Evolutionary conservation across 2,888 invertebrate genomes (phyloP).

Genomic region (Cactoblastis cactorum): DNA sequence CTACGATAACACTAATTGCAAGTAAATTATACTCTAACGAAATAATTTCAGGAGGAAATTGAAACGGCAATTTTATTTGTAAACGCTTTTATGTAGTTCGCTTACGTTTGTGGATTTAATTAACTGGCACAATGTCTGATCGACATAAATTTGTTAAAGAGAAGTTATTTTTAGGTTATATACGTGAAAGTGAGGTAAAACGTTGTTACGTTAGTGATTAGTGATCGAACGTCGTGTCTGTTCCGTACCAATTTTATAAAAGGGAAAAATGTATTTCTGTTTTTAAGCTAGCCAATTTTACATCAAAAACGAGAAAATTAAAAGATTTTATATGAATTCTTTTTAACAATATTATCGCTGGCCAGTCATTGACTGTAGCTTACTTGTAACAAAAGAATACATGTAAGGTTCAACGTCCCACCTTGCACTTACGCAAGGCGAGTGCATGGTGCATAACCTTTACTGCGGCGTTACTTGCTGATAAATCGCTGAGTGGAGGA

Average conservation of each 20-base stretch:
- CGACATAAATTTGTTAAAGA: neutral
- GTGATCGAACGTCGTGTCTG: no score
- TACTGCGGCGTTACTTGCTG: neutral
- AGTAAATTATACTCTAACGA: conserved; percentile 47
- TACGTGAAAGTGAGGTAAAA: neutral
- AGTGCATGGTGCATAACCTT: conserved; percentile 23
- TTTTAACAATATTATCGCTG: conserved; percentile 17
- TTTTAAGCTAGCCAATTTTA: no score
- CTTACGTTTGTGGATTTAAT: conserved; percentile 16
- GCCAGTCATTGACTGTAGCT: neutral
- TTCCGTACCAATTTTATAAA: no score
- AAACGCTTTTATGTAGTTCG: neutral
- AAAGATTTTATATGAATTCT: no score
- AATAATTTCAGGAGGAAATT: conserved; percentile 44
- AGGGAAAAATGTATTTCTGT: no score
- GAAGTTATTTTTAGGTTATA: no score
- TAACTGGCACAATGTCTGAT: conserved; percentile 15
- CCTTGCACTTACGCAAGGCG: conserved; percentile 71
- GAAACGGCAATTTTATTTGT: conserved; percentile 24
- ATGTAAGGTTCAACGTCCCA: conserved; percentile 60
- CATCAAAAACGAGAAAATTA: no score
- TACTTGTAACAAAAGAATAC: conserved; percentile 4
- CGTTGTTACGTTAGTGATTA: neutral
- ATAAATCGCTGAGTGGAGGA: conserved; percentile 3
- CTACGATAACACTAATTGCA: conserved; percentile 61